phyloP scores from a whole-genome alignment of 2,888 invertebrate genomes.

The Harpalus rufipes region DNA sequence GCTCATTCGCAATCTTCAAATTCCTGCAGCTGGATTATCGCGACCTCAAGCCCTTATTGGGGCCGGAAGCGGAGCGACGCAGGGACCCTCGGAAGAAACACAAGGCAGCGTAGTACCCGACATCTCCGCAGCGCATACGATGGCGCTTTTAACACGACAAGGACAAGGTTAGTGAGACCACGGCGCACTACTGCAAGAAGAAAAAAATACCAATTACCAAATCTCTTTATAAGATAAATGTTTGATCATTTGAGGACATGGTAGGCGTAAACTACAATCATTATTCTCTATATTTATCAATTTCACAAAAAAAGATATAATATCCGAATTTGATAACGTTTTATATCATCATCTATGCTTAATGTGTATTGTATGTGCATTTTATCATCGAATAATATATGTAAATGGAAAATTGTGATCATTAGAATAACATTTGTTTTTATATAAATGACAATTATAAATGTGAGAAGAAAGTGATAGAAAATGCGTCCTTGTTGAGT shows the following conservation, averaged over 20 bases:
- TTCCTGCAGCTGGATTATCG: constrained; percentile 82
- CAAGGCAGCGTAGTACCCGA: constrained; percentile 82
- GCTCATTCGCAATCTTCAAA: constrained; percentile 65
- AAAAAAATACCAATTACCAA: constrained; percentile 20
- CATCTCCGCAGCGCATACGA: constrained; percentile 19
- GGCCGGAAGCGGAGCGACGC: constrained; percentile 79
- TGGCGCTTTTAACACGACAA: constrained; percentile 52
- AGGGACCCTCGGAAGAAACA: constrained; percentile 84
- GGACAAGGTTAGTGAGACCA: constrained; percentile 61
- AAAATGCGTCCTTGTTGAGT: constrained; percentile 22
- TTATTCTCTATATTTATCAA: no score
- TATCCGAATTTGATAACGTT: neutral
- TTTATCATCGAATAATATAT: constrained; percentile 2
- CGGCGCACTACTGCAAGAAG: constrained; percentile 37
- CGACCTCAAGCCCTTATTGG: constrained; percentile 84
- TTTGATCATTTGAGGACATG: no score
- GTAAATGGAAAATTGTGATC: constrained; percentile 17
- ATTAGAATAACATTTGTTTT: constrained; percentile 18
- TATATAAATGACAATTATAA: neutral
- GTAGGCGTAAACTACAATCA: no score
- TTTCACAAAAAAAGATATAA: no score
- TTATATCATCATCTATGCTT: neutral
- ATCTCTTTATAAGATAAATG: neutral
- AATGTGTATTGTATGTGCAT: neutral
- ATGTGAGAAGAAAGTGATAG: constrained; percentile 20